These are phyloP conservation scores for Climacteris rufus DNA, from an alignment of 2,113 vertebrate genomes.

Conservation along the genomic window DNA sequence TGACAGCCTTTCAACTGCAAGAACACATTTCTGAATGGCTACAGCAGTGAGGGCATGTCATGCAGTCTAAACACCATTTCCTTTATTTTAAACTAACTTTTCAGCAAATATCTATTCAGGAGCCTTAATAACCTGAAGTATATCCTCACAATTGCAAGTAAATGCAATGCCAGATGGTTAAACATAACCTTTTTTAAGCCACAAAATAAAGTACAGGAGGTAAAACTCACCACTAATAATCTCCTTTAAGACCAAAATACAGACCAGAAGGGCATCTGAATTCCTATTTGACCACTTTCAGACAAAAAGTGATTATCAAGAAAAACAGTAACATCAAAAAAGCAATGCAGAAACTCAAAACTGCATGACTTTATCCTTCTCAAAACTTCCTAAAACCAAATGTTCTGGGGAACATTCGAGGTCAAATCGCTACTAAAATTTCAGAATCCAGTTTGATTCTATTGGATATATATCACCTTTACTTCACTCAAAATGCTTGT, in stretches of 20 bases:
- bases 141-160: neutral
- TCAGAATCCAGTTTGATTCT: neutral
- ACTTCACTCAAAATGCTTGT: neutral
- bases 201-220: neutral
- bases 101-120: neutral
- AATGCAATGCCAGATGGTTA: neutral
- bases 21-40: neutral
- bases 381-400: neutral
- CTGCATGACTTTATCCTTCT: neutral
- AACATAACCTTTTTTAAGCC: neutral
- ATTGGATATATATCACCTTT: neutral
- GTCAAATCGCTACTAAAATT: neutral
- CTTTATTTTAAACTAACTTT: neutral
- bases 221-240: neutral
- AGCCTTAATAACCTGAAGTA: neutral
- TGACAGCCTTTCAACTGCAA: neutral
- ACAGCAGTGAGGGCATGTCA: neutral
- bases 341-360: neutral
- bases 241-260: neutral
- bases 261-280: neutral
- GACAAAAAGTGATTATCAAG: neutral
- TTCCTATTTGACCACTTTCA: neutral
- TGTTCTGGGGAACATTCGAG: rapidly evolving
- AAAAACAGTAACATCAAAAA: neutral
- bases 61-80: neutral